These are phyloP conservation scores for Procapra przewalskii DNA, from an alignment of 2,113 vertebrate genomes.

Conservation along the genomic window DNA sequence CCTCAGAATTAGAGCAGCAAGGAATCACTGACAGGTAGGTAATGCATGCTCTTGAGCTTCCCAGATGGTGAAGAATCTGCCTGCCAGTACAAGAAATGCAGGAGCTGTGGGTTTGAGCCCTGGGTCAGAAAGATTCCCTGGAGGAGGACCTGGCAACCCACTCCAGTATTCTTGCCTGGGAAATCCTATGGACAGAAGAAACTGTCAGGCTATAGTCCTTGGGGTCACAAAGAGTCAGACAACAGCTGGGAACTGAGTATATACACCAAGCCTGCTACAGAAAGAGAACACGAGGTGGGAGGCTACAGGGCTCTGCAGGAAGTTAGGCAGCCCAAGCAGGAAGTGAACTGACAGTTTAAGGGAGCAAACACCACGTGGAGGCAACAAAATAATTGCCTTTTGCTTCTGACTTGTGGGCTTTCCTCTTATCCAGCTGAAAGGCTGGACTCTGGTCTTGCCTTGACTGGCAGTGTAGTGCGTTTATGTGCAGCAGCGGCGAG, in stretches of 20 bases:
- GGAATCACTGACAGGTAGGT: background rate
- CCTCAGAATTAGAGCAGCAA: background rate
- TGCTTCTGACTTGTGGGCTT: background rate
- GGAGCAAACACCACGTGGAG: background rate
- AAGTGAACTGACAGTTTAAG: background rate
- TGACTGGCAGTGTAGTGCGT: constrained; percentile 85
- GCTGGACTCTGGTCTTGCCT: constrained; percentile 33
- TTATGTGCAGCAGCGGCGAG: constrained; percentile 84
- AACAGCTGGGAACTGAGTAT: background rate
- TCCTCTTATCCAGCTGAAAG: background rate
- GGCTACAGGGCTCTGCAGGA: background rate
- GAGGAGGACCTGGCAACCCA: background rate
- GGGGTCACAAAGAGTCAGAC: background rate
- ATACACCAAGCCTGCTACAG: background rate
- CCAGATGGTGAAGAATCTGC: background rate
- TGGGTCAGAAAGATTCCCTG: background rate
- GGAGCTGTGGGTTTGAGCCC: background rate
- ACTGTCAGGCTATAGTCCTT: background rate
- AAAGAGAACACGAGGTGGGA: background rate
- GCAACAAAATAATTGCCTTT: background rate
- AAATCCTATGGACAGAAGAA: background rate
- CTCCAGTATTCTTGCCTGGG: background rate
- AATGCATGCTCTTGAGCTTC: background rate
- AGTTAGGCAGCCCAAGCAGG: background rate
- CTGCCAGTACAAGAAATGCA: background rate